phyloP scores from a whole-genome alignment of 30 jellyfish, hydroid and myxozoan species.

The Hydra vulgaris region DNA sequence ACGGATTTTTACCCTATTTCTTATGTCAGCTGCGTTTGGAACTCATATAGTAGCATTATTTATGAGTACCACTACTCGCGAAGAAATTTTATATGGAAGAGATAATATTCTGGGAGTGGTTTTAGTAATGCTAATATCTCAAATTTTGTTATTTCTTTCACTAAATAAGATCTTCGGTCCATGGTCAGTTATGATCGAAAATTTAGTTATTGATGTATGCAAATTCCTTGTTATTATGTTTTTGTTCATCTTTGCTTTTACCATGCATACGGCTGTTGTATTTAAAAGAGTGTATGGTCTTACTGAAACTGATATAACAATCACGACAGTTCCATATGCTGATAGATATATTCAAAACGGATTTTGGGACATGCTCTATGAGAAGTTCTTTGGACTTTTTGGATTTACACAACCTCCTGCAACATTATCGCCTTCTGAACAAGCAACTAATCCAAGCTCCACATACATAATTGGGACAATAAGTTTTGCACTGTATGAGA shows the following conservation, averaged over 20 bases:
- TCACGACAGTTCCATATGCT: slow-evolving; percentile 25
- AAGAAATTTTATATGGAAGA: slow-evolving; percentile 72
- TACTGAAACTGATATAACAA: slow-evolving; percentile 44
- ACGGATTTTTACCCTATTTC: slow-evolving; percentile 52
- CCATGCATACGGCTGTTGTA: slow-evolving; percentile 76
- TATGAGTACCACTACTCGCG: slow-evolving; percentile 45
- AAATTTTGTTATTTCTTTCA: slow-evolving; percentile 79
- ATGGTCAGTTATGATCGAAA: slow-evolving; percentile 82
- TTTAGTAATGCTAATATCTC: slow-evolving; percentile 50
- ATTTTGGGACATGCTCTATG: slow-evolving; percentile 39
- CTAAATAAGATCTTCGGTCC: slow-evolving; percentile 91
- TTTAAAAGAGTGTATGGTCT: slow-evolving; percentile 65
- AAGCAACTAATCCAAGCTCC: slow-evolving; percentile 60
- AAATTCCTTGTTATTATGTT: slow-evolving; percentile 71
- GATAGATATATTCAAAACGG: slow-evolving; percentile 25
- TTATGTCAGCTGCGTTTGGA: slow-evolving; percentile 48
- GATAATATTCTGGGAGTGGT: slow-evolving; percentile 81
- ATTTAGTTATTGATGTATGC: slow-evolving; percentile 63
- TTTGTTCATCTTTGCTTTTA: slow-evolving; percentile 71
- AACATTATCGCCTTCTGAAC: slow-evolving; percentile 30
- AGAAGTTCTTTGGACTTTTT: slow-evolving; percentile 63
- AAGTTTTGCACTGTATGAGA: slow-evolving; percentile 61
- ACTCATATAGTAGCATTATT: slow-evolving; percentile 46
- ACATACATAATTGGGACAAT: slow-evolving; percentile 62
- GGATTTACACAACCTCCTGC: slow-evolving; percentile 58